Percentiles rank a stretch among this genome's conserved stretches.
phyloP scores from a whole-genome alignment of 2,113 vertebrate species.

The Phrynocephalus versicolor region DNA sequence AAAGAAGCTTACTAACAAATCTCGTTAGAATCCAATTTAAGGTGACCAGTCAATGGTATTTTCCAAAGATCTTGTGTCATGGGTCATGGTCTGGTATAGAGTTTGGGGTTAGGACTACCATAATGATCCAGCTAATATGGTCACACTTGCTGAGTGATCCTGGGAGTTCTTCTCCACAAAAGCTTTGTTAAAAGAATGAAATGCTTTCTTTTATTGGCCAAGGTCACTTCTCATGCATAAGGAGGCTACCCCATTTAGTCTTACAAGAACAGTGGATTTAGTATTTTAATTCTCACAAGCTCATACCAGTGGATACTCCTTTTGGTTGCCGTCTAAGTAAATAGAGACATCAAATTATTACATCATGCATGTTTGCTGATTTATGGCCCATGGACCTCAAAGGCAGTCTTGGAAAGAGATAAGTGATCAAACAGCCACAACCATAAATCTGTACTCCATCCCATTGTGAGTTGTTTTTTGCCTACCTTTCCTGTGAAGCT shows the following conservation, averaged over 20 bases:
- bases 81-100: no score
- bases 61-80: no score
- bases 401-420: neutral
- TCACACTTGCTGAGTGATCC: no score
- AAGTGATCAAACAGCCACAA: neutral
- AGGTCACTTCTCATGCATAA: neutral
- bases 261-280: neutral
- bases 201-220: neutral
- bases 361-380: rapidly evolving
- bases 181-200: no score
- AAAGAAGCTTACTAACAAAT: neutral
- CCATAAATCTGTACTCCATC: neutral
- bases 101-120: no score
- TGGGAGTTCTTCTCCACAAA: no score
- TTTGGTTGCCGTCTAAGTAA: neutral
- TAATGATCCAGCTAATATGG: no score
- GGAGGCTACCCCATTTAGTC: neutral
- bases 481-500: neutral
- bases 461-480: neutral
- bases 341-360: neutral
- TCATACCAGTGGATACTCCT: neutral
- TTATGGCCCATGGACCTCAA: slow-evolving; percentile 14
- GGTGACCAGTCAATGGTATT: no score
- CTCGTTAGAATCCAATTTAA: neutral
- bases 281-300: neutral